Evolutionary conservation across 2,797 vertebrate species (phyloP).

Genomic region (Acrocephalus scirpaceus): DNA sequence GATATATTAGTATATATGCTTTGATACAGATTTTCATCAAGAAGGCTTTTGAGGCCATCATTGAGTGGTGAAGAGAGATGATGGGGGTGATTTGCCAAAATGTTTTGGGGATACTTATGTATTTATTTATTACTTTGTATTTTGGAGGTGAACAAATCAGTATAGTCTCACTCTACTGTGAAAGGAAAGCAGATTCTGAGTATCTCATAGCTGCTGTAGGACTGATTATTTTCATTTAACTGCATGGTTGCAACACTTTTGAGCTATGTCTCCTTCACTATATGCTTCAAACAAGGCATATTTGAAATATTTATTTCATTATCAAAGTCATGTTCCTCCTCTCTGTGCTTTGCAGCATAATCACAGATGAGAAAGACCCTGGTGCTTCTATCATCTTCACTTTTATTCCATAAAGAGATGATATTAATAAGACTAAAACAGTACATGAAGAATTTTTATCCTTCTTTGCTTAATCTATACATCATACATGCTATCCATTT

Average conservation of each 20-base stretch:
- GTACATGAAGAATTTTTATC: background rate
- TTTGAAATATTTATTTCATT: background rate
- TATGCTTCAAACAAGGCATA: background rate
- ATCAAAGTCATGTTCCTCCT: background rate
- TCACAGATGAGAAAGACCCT: background rate
- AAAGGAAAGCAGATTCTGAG: background rate
- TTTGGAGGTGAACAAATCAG: background rate
- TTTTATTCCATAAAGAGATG: background rate
- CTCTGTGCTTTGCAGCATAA: background rate
- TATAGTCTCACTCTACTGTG: background rate
- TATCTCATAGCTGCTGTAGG: background rate
- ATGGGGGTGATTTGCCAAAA: background rate
- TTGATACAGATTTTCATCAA: background rate
- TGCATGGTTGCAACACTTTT: background rate
- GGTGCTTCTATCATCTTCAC: background rate
- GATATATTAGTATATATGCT: background rate
- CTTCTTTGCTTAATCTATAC: background rate
- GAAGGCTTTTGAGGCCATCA: background rate
- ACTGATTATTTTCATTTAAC: background rate
- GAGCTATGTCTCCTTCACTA: background rate
- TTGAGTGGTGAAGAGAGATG: background rate
- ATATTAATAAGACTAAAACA: background rate
- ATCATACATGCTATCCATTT: background rate
- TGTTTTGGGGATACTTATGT: background rate
- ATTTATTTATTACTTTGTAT: background rate